These are phyloP conservation scores for Temnothorax nylanderi DNA, from an alignment of 1,140 invertebrate species.

Conservation along the genomic window DNA sequence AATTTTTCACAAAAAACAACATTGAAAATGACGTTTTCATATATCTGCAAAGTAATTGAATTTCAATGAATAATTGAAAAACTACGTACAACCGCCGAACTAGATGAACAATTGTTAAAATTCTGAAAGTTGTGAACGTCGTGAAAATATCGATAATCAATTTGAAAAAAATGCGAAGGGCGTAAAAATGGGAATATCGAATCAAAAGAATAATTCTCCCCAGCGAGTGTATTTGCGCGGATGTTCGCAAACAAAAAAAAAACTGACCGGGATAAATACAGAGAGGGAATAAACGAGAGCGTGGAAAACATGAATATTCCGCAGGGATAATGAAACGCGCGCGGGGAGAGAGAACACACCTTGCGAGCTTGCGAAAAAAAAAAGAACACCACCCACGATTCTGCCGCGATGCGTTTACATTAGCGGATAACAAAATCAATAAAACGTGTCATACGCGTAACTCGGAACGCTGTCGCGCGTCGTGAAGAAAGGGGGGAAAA, in stretches of 20 bases:
- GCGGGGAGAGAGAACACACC: background rate
- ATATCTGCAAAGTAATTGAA: background rate
- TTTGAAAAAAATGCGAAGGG: background rate
- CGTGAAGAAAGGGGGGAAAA: background rate
- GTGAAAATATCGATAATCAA: slow-evolving; percentile 16
- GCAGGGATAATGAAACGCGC: slow-evolving; percentile 28
- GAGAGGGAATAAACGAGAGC: slow-evolving; percentile 8
- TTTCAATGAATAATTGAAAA: slow-evolving; percentile 13
- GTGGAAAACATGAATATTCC: slow-evolving; percentile 52
- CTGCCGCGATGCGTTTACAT: slow-evolving; percentile 5
- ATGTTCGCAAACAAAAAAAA: slow-evolving; percentile 37
- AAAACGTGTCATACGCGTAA: slow-evolving; percentile 28
- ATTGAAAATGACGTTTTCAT: background rate
- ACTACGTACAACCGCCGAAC: background rate
- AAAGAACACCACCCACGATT: slow-evolving; percentile 31
- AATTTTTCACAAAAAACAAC: background rate
- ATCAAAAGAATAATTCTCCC: slow-evolving; percentile 25
- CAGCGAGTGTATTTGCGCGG: slow-evolving; percentile 25
- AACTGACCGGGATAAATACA: slow-evolving; percentile 21
- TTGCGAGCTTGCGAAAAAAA: slow-evolving; percentile 25
- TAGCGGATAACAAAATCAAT: slow-evolving; percentile 54
- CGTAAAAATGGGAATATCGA: background rate
- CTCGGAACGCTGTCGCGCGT: background rate
- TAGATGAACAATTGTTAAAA: background rate
- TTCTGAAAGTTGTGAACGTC: slow-evolving; percentile 1